Conservation (phyloP, 2,113 vertebrate genomes). For the Sinocyclocheilus anshuiensis region DNA sequence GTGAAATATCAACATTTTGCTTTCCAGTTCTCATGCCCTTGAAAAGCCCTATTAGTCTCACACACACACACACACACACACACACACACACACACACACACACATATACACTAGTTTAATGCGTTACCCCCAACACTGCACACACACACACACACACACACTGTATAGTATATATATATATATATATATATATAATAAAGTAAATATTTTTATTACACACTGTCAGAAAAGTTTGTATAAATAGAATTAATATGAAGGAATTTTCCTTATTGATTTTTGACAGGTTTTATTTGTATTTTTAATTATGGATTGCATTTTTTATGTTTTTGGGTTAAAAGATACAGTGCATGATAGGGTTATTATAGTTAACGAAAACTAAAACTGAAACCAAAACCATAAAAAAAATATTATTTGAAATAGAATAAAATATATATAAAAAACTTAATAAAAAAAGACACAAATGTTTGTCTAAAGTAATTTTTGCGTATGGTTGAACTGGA, state of each 20-base stretch:
- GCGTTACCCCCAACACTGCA: no score
- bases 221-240: background rate
- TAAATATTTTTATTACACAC: background rate
- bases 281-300: background rate
- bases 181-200: background rate
- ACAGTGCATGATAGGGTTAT: background rate
- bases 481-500: no score
- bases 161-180: no score
- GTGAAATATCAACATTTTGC: background rate
- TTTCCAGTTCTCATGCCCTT: constrained; percentile 39
- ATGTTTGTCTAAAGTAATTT: no score
- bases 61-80: no score
- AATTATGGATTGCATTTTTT: background rate
- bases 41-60: constrained; percentile 49
- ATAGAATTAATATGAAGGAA: background rate
- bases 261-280: background rate
- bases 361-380: background rate
- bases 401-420: no score
- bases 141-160: no score
- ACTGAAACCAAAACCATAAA: no score
- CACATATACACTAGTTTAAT: no score
- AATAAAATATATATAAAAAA: no score
- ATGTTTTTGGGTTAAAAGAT: background rate
- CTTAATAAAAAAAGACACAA: no score
- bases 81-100: no score